phyloP scores from a whole-genome alignment of 2,113 vertebrate genomes.

The Phainopepla nitens region DNA sequence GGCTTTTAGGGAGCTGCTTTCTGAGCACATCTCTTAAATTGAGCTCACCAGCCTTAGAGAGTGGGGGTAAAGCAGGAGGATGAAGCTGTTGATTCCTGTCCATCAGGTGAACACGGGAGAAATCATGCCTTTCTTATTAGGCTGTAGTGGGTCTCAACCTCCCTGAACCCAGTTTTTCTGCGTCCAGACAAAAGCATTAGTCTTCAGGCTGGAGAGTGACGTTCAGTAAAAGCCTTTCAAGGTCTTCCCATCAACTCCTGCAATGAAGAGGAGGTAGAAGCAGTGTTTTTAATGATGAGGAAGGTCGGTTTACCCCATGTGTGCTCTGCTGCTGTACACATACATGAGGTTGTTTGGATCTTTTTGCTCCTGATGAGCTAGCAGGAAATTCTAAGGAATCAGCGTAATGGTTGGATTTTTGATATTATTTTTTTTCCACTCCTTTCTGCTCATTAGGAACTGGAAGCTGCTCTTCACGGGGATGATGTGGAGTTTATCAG shows the following conservation, averaged over 20 bases:
- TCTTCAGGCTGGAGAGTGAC: background rate
- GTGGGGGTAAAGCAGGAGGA: background rate
- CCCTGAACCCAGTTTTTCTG: conserved; percentile 12
- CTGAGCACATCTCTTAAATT: background rate
- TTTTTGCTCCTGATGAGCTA: background rate
- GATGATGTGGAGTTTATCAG: conserved; percentile 92
- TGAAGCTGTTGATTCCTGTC: conserved; percentile 11
- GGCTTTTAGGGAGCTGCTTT: conserved; percentile 1
- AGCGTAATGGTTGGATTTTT: background rate
- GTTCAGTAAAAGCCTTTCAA: conserved; percentile 38
- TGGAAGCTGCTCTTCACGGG: conserved; percentile 90
- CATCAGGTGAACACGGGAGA: background rate
- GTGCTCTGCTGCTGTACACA: background rate
- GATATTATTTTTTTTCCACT: background rate
- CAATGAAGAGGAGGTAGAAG: background rate
- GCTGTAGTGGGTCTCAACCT: background rate
- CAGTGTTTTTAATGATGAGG: background rate
- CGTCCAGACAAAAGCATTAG: background rate
- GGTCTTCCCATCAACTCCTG: conserved; percentile 28
- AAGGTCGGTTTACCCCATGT: background rate
- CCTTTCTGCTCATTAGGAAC: conserved; percentile 76
- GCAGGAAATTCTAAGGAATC: background rate
- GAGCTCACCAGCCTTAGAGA: background rate
- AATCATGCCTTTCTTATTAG: background rate
- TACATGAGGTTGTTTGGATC: background rate